Percentiles rank a stretch among this genome's conserved stretches.
Conservation (phyloP, 2,797 vertebrate genomes). For the Enteromius fasciolatus region DNA sequence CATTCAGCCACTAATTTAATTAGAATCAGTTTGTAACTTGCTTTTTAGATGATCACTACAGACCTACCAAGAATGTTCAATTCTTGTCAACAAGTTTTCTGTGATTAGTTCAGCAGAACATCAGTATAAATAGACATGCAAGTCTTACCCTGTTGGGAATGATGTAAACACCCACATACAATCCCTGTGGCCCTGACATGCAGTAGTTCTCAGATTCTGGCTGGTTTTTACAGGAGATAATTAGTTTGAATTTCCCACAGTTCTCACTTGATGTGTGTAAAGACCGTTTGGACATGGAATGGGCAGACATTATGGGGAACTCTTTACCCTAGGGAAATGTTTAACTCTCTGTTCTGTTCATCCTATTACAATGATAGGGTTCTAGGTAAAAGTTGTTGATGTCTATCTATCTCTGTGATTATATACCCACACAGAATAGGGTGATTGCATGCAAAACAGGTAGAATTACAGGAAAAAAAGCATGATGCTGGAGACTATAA, state of each 20-base stretch:
- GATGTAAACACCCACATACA: conserved; percentile 21
- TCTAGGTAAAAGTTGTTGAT: conserved; percentile 72
- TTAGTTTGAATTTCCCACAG: conserved; percentile 16
- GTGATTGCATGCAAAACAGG: neutral
- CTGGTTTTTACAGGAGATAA: conserved; percentile 7
- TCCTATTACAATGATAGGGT: conserved; percentile 78
- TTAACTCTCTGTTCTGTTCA: conserved; percentile 62
- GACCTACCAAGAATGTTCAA: neutral
- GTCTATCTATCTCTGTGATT: conserved; percentile 53
- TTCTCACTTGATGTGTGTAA: conserved; percentile 3
- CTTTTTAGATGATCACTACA: neutral
- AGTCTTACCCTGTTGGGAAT: conserved; percentile 5
- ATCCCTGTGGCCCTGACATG: conserved; percentile 30
- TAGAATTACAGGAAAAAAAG: neutral
- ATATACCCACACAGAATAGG: neutral
- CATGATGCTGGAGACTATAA: neutral
- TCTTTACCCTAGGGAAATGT: neutral
- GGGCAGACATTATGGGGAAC: neutral
- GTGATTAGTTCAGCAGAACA: conserved; percentile 11
- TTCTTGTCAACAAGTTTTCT: neutral
- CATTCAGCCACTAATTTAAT: neutral
- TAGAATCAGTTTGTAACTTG: neutral
- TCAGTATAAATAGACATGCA: conserved; percentile 23
- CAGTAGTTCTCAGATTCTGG: conserved; percentile 8
- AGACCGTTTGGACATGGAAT: conserved; percentile 24